phyloP scores from a whole-genome alignment of 2,888 invertebrate genomes.

The Heliconius hortense region DNA sequence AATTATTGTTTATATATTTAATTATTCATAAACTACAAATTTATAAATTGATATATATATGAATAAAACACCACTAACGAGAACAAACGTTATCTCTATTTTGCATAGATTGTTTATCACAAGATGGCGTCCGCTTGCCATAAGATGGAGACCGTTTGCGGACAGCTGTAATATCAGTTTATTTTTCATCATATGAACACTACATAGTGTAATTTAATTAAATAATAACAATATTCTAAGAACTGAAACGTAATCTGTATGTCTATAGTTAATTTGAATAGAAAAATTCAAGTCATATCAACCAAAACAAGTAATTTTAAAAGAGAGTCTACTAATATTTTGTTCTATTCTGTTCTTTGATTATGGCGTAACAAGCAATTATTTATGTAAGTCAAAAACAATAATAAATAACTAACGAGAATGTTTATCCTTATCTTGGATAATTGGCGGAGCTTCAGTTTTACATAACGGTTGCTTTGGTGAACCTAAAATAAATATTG shows the following conservation, averaged over 20 bases:
- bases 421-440: background rate
- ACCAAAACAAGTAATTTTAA: too few species aligned
- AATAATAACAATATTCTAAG: background rate
- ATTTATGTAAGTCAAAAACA: background rate
- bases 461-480: background rate
- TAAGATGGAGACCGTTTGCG: conserved; percentile 25
- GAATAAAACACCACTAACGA: conserved; percentile 48
- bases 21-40: background rate
- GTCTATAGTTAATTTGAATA: too few species aligned
- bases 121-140: conserved; percentile 24
- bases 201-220: background rate
- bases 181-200: background rate
- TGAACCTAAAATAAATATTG: conserved; percentile 2
- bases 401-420: conserved; percentile 8
- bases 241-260: too few species aligned
- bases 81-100: conserved; percentile 62
- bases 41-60: background rate
- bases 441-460: background rate
- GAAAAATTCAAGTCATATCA: too few species aligned
- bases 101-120: conserved; percentile 5
- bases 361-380: too few species aligned
- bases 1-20: background rate
- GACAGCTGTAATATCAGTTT: background rate
- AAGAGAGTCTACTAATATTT: too few species aligned
- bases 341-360: too few species aligned